Conservation (phyloP, 2,888 invertebrate species). For the Celastrina argiolus region DNA sequence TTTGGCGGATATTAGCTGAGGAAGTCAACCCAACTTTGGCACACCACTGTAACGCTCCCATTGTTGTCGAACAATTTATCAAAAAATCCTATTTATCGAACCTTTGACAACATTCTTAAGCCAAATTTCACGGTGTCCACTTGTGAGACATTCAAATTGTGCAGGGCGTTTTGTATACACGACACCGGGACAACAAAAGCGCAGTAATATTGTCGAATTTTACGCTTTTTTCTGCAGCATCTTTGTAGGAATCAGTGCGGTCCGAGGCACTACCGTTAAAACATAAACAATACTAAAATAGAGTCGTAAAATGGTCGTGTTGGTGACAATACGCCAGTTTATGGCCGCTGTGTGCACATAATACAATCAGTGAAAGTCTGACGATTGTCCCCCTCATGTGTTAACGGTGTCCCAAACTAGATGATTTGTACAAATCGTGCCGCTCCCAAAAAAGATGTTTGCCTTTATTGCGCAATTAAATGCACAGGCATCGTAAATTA, state of each 20-base stretch:
- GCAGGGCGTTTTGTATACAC: slow-evolving; percentile 47
- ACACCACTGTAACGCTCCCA: slow-evolving; percentile 55
- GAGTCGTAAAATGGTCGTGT: slow-evolving; percentile 47
- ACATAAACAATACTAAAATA: slow-evolving; percentile 56
- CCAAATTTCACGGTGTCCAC: slow-evolving; percentile 63
- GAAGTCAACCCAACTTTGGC: slow-evolving; percentile 20
- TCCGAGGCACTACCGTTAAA: slow-evolving; percentile 64
- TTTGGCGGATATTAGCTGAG: slow-evolving; percentile 17
- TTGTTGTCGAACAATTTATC: slow-evolving; percentile 67
- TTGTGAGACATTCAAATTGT: slow-evolving; percentile 49
- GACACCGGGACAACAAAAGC: slow-evolving; percentile 55
- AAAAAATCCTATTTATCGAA: slow-evolving; percentile 63
- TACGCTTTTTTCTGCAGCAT: slow-evolving; percentile 53
- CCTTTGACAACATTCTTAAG: slow-evolving; percentile 57
- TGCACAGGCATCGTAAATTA: slow-evolving; percentile 2
- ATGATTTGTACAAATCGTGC: slow-evolving; percentile 46
- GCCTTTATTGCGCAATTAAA: slow-evolving; percentile 45
- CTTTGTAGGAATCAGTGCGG: slow-evolving; percentile 56
- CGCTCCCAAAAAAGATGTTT: slow-evolving; percentile 59
- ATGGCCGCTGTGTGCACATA: slow-evolving; percentile 58
- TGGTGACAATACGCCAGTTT: slow-evolving; percentile 56
- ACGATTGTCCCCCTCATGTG: slow-evolving; percentile 50
- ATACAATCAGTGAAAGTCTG: slow-evolving; percentile 70
- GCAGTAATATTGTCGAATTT: slow-evolving; percentile 51
- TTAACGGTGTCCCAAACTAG: slow-evolving; percentile 65